Evolutionary conservation across 1,140 invertebrate species (phyloP).

Genomic region (Philotrypesis tridentata): DNA sequence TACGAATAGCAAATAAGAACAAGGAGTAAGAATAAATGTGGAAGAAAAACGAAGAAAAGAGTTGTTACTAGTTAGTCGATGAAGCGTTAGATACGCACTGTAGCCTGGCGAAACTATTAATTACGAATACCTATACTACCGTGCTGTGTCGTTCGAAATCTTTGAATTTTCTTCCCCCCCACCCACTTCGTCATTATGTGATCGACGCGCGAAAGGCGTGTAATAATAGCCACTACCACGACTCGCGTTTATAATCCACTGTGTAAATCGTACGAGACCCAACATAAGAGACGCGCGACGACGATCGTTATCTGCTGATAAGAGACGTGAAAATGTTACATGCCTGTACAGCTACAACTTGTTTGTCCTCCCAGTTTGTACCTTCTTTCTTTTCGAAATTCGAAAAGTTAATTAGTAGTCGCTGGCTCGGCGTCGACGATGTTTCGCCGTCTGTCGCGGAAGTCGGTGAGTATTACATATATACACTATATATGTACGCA

Average conservation of each 20-base stretch:
- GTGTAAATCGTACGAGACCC: neutral
- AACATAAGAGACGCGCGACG: neutral
- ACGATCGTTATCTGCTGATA: slow-evolving; percentile 1
- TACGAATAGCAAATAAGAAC: neutral
- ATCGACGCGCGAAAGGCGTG: too few relatives aligned
- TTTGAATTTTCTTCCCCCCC: too few relatives aligned
- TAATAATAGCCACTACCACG: too few relatives aligned
- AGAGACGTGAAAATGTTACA: neutral
- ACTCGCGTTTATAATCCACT: too few relatives aligned
- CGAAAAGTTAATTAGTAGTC: neutral
- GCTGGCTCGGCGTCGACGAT: slow-evolving; percentile 43
- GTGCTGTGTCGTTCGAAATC: slow-evolving; percentile 8
- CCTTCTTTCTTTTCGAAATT: neutral
- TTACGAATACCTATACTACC: neutral
- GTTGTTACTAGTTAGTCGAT: too few relatives aligned
- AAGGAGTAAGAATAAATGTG: neutral
- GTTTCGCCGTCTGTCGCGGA: slow-evolving; percentile 57
- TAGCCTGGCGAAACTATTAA: slow-evolving; percentile 1
- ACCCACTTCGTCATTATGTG: too few relatives aligned
- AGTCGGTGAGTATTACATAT: slow-evolving; percentile 56
- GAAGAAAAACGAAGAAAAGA: too few relatives aligned
- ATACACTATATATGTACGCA: too few relatives aligned
- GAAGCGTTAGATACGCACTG: neutral
- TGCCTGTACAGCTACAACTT: neutral
- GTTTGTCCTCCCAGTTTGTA: neutral